Base-by-base conservation (phyloP, 2,888 invertebrate species). In the Ophioninae sp. region DNA sequence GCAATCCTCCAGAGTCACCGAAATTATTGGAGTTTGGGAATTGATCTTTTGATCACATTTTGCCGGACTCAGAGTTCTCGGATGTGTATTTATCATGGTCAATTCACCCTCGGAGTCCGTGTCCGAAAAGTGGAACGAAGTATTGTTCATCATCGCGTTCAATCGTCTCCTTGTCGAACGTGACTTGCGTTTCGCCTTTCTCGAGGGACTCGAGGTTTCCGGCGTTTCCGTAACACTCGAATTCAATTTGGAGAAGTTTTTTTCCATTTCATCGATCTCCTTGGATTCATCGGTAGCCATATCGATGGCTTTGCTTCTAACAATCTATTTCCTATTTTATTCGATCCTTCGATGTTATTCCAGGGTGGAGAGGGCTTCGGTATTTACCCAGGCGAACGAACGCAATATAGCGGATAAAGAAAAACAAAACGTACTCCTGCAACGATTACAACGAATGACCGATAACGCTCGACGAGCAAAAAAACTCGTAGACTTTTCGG, bases 61-160 rank as follows among this genome's bases (percentile, higher is more conserved):
- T 23, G 58, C 23, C 9, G 84, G 82, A 65, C 83, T 88, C 6
- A 81, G 39, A 0, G 79, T 83, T 37, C 81, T 86, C n/a, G 44
- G 61, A 39, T 82, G 87, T 0, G 85, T 75, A 58, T 68, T 88
- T 56, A 87, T 90, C 68, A 88, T 84, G 0, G 88, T 86, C 10
- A 93, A 85, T 63, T 93, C 93, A 17, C 93, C 93, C 81, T 93
- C 93, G 6, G 92, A 92, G 80, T 93, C 93, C 0, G 92, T 92
- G 59, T 93, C 93, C 56, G 93, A 93, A 76, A 93, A 93, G 22
- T 93, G 92, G 0, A 93, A 78, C 9, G 93, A 93, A 0, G 91
- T 79, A 65, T 93, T 93, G 83, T 88, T 92, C 85, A 92, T 91
- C 88, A 91, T 88, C 0, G 93, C 92, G 68, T 92, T 91, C 23